Percentiles rank a stretch among this genome's conserved stretches.
phyloP scores from a whole-genome alignment of 2,113 vertebrate genomes.

The Labeo catla region DNA sequence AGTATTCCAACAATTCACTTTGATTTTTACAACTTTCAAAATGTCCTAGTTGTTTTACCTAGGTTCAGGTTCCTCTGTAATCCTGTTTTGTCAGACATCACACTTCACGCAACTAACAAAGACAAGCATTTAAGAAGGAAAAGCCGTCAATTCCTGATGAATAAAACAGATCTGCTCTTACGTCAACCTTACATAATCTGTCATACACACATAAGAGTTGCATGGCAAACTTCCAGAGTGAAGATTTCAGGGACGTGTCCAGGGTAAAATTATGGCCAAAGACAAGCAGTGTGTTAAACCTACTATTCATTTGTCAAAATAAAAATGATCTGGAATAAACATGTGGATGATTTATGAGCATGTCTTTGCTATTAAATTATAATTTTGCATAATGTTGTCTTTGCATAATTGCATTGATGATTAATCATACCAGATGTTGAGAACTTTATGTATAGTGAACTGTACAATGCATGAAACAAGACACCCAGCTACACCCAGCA shows the following conservation, averaged over 20 bases:
- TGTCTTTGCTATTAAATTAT: background rate
- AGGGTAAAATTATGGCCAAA: background rate
- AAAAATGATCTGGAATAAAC: background rate
- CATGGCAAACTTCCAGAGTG: background rate
- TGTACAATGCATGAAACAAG: background rate
- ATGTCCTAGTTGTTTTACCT: background rate
- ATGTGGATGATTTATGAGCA: background rate
- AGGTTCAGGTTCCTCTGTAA: background rate
- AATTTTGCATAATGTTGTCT: background rate
- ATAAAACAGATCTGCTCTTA: background rate
- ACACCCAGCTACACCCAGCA: slow-evolving; percentile 15
- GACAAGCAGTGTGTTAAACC: background rate
- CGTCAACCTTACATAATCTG: background rate
- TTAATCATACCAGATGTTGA: background rate
- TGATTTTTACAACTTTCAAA: background rate
- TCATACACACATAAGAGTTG: background rate
- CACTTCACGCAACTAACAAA: background rate
- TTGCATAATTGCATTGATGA: background rate
- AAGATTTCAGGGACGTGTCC: background rate
- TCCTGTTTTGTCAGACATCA: background rate
- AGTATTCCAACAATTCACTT: background rate
- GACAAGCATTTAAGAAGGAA: background rate
- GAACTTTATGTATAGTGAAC: background rate
- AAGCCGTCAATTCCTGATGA: background rate
- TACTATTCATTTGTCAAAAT: background rate